A percentile compares a stretch with the other conserved stretches of the same genome.
These are phyloP conservation scores for Paraplagusia blochii DNA, from an alignment of 2,113 vertebrate genomes.

Conservation along the genomic window DNA sequence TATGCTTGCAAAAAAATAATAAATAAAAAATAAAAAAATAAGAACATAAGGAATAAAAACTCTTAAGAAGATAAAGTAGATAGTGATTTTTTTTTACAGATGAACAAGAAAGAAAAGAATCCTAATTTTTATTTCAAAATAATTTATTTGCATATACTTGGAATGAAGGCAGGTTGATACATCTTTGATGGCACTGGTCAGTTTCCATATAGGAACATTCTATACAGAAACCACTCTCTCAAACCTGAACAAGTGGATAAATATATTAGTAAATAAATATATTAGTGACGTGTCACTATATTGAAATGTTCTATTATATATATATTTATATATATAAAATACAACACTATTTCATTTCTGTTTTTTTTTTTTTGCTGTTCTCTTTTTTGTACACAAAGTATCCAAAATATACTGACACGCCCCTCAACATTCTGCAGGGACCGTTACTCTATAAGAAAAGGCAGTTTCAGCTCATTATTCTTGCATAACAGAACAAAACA, in stretches of 20 bases:
- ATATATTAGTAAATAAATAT: slow-evolving; percentile 99
- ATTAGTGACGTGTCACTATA: slow-evolving; percentile 92
- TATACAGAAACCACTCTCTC: slow-evolving; percentile 75
- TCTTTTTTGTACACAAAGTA: slow-evolving; percentile 80
- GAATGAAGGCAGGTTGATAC: slow-evolving; percentile 77
- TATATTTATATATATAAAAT: slow-evolving; percentile 90
- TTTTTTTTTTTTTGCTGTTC: slow-evolving; percentile 75
- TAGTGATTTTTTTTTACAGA: background rate
- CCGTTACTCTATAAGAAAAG: slow-evolving; percentile 71
- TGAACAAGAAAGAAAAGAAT: slow-evolving; percentile 3
- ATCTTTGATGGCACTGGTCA: slow-evolving; percentile 70
- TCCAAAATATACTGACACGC: slow-evolving; percentile 80
- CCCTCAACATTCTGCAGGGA: slow-evolving; percentile 74
- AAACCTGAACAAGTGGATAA: slow-evolving; percentile 88
- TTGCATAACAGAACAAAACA: slow-evolving; percentile 55
- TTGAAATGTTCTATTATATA: slow-evolving; percentile 90
- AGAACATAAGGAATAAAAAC: no score
- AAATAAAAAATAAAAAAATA: no score
- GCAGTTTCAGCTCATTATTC: slow-evolving; percentile 76
- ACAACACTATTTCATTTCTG: slow-evolving; percentile 85
- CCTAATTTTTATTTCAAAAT: slow-evolving; percentile 74
- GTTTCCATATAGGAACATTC: slow-evolving; percentile 77
- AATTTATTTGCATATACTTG: slow-evolving; percentile 84
- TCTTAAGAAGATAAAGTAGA: no score
- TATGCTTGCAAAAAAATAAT: no score